phyloP scores from a whole-genome alignment of 92 coral and sea anemone species.

The Ricordea florida region DNA sequence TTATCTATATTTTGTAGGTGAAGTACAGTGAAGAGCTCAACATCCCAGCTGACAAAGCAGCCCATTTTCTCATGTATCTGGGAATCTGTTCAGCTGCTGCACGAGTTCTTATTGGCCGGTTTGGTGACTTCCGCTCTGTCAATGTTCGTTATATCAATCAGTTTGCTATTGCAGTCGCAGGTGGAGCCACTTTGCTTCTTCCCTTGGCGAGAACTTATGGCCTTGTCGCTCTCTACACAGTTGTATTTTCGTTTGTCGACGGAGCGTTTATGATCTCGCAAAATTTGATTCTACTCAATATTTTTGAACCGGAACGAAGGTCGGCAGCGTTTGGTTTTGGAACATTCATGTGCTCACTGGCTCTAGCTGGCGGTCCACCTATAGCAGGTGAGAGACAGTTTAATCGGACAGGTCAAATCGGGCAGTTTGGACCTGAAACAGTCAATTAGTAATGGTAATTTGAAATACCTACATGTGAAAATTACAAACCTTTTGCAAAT shows the following conservation, averaged over 20 bases:
- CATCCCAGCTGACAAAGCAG: conserved; percentile 27
- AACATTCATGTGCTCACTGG: neutral
- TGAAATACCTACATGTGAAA: too few species aligned
- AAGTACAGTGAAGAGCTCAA: conserved; percentile 38
- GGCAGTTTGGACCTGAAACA: too few species aligned
- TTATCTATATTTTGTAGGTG: neutral
- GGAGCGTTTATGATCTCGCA: neutral
- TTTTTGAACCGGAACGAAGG: neutral
- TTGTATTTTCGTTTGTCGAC: neutral
- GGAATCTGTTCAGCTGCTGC: neutral
- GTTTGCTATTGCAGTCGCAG: neutral
- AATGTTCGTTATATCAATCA: neutral
- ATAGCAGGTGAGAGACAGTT: neutral
- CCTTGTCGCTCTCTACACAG: neutral
- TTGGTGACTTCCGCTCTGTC: neutral
- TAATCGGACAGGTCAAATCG: neutral
- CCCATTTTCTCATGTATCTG: neutral
- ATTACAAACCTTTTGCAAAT: too few species aligned
- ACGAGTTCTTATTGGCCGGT: neutral
- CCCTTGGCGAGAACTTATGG: neutral
- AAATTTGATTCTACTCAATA: neutral
- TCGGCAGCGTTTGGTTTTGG: neutral
- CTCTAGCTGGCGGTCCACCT: conserved; percentile 3
- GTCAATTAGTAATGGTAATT: too few species aligned
- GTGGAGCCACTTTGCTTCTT: neutral